Base-by-base conservation (phyloP, 2,113 vertebrate species). In the Alligator mississippiensis region DNA sequence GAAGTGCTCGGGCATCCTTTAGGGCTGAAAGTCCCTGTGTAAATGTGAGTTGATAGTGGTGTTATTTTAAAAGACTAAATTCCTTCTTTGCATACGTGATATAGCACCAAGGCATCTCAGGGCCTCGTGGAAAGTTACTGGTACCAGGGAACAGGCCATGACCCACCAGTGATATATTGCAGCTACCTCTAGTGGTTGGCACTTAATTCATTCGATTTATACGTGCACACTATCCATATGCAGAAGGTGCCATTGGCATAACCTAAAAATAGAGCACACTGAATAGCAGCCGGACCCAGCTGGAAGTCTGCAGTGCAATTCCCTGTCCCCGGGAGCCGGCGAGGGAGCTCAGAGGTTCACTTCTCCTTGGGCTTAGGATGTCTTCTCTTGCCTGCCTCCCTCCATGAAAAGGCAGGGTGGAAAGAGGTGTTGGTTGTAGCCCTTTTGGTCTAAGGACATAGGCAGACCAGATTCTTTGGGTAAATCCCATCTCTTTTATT, bases 31-130 rank as follows among this genome's bases (percentile, higher is more conserved):
- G 78, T 87, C 94, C 75, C 77, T 3, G 0, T 90, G 91, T 84
- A 91, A 89, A 93, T 93, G 89, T 85, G 77, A 76, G 77, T 85
- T 96, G 89, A 89, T 88, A 94, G 59, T 62, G 66, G 72, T 85
- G 63, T 92, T 96, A 84, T 90, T 95, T 90, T 57, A 77, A 82
- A 95, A 94, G 89, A 94, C 68, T 14, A 88, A 96, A 84, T 94
- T 24, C 7, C 63, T 76, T 81, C 47, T 2, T 86, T 93, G 60
- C 28, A 27, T 30, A 34, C 47, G 47, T 47, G 47, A 47, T 47
- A 47, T 10, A 66, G 91, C 59, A 59, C 34, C 24, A 62, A 95
- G 88, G 62, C 83, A 66, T n/a, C 59, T 91, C 75, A 84, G 80
- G 90, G 92, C 89, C 79, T 92, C 87, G 90, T 77, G 72, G 78